Base-by-base conservation (phyloP, 2,113 vertebrate species). In the Chloropsis hardwickii region DNA sequence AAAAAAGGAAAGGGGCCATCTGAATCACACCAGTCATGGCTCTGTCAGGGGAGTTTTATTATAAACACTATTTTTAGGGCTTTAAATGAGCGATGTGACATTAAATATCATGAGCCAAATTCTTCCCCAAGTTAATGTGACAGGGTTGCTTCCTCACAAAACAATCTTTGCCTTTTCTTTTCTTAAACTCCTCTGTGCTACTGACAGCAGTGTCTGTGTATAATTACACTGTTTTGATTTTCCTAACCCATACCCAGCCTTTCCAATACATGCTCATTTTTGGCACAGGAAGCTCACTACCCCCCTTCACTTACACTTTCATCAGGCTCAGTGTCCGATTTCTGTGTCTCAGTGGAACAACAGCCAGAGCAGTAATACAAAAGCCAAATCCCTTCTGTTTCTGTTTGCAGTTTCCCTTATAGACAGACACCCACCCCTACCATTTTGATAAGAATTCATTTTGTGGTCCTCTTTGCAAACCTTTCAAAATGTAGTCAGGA, bases 1-100 rank as follows among this genome's bases (percentile, higher is more conserved):
- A 70, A 85, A 91, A 81, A 90, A 76, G 81, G 67, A 89, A 96
- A 93, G 85, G 28, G 50, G 50, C 77, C 78, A 71, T 93, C 64
- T 87, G 92, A 93, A 93, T 67, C 67, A 76, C 5, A 21, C 64
- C 42, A 65, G 71, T 50, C 71, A 64, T 42, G 40, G 72, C 67
- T 93, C 51, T 88, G 79, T 94, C 85, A 92, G 56, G n/a, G n/a
- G n/a, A n/a, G 18, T 78, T 90, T 96, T 96, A 88, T 51, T 86
- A 92, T 88, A 96, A 97, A 96, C 93, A 94, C 72, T 86, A 62
- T 64, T 92, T 94, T 90, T 81, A 96, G 76, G 44, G 64, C 35
- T 78, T 44, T 67, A 44, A 81, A 78, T 56, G 61, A 95, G 69
- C 48, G 88, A 93, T 79, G 37, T 64, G 88, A 88, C 77, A 79